Percentiles rank a stretch among this genome's conserved stretches.
These are phyloP conservation scores for Pachyseris speciosa DNA, from an alignment of 64 coral and sea anemone species.

Conservation along the genomic window DNA sequence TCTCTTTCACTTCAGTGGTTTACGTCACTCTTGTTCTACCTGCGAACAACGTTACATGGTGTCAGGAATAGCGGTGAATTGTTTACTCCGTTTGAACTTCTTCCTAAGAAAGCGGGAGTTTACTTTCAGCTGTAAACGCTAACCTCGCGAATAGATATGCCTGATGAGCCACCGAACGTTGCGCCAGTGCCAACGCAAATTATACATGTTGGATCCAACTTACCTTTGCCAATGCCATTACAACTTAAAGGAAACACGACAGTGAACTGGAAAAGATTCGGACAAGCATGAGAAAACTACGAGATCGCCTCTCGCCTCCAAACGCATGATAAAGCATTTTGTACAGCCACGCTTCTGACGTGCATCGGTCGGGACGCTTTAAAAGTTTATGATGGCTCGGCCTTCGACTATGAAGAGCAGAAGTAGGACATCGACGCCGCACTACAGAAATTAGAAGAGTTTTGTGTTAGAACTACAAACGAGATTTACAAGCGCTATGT, in stretches of 20 bases:
- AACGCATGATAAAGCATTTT: constrained; percentile 5
- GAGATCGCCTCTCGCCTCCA: constrained; percentile 44
- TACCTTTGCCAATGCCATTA: neutral
- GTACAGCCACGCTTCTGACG: constrained; percentile 31
- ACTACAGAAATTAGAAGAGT: constrained; percentile 42
- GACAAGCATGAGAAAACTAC: constrained; percentile 37
- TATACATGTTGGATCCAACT: constrained; percentile 6
- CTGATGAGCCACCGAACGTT: neutral
- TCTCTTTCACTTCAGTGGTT: too few species aligned
- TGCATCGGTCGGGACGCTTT: constrained; percentile 43
- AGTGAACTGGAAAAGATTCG: constrained; percentile 38
- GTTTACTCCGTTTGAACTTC: neutral
- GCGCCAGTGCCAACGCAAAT: neutral
- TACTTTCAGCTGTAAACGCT: neutral
- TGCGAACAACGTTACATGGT: neutral
- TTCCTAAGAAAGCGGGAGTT: neutral
- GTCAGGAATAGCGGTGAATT: neutral
- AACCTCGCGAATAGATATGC: neutral
- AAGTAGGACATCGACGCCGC: constrained; percentile 17
- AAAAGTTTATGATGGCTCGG: constrained; percentile 49
- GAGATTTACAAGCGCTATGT: constrained; percentile 60
- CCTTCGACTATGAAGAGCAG: constrained; percentile 15
- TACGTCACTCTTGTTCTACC: too few species aligned
- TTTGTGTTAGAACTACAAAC: constrained; percentile 31
- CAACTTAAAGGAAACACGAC: constrained; percentile 19